A percentile compares a stretch with the other conserved stretches of the same genome.
phyloP scores from a whole-genome alignment of 2,888 invertebrate genomes.

The Pandemis heparana region DNA sequence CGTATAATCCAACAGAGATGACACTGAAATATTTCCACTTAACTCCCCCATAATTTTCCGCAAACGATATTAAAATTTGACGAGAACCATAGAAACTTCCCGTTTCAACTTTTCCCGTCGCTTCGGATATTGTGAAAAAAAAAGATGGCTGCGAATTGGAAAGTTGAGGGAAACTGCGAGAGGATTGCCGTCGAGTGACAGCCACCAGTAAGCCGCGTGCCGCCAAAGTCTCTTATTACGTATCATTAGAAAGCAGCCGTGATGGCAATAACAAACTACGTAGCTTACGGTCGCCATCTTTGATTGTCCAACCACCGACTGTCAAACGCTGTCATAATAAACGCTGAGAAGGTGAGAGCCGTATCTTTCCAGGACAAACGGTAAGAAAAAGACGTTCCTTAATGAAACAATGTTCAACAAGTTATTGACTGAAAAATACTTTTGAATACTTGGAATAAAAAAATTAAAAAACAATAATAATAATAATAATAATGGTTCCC shows the following conservation, averaged over 20 bases:
- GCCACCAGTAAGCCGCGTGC: conserved; percentile 31
- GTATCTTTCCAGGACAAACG: no score
- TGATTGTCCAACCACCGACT: not conserved
- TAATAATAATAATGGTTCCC: no score
- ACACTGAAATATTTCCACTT: conserved; percentile 36
- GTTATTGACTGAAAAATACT: no score
- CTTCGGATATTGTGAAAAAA: conserved; percentile 38
- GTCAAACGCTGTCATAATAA: no score
- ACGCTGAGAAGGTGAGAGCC: no score
- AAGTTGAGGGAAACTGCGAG: conserved; percentile 38
- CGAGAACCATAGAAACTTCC: conserved; percentile 31
- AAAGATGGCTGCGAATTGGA: conserved; percentile 39
- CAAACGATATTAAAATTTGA: conserved; percentile 39
- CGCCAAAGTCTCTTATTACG: conserved; percentile 8
- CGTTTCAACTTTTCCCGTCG: conserved; percentile 37
- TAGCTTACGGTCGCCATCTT: not conserved
- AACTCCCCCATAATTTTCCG: conserved; percentile 31
- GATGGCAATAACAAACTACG: conserved; percentile 4
- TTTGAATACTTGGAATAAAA: no score
- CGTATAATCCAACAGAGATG: conserved; percentile 24
- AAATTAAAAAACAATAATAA: no score
- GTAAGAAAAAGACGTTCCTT: no score
- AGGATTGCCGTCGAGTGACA: conserved; percentile 39
- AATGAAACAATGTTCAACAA: no score
- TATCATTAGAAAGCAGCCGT: conserved; percentile 16